Evolutionary conservation across 2,888 invertebrate genomes (phyloP).

Genomic region (Sinotaia quadrata): DNA sequence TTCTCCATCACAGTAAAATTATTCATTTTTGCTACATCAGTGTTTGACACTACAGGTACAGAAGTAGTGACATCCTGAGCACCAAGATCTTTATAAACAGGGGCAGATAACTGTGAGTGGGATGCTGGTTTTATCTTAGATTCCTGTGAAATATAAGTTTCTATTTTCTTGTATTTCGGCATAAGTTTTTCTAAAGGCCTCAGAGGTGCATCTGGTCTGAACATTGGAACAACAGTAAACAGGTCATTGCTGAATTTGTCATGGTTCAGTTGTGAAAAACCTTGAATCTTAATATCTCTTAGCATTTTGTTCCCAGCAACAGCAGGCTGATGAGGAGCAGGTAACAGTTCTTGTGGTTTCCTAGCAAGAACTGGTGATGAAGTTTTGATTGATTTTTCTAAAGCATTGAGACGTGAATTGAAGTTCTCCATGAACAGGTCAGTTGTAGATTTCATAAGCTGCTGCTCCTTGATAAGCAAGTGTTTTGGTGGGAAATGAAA

Average conservation of each 20-base stretch:
- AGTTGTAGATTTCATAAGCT: slow-evolving; percentile 50
- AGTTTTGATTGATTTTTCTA: slow-evolving; percentile 25
- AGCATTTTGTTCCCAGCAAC: slow-evolving; percentile 9
- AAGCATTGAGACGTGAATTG: slow-evolving; percentile 22
- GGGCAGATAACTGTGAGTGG: too few species aligned
- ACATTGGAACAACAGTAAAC: slow-evolving; percentile 27
- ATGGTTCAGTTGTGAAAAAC: background rate
- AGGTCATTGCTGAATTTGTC: slow-evolving; percentile 24
- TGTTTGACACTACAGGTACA: too few species aligned
- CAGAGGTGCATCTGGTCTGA: slow-evolving; percentile 19
- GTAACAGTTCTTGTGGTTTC: background rate
- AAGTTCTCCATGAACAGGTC: slow-evolving; percentile 62
- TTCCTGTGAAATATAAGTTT: too few species aligned
- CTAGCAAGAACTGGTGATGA: too few species aligned
- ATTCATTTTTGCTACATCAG: too few species aligned
- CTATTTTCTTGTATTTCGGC: slow-evolving; percentile 27
- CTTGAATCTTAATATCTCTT: slow-evolving; percentile 15
- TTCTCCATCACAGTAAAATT: too few species aligned
- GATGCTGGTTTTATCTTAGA: too few species aligned
- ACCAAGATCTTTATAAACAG: too few species aligned
- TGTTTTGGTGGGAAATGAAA: slow-evolving; percentile 17
- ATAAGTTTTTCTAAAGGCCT: slow-evolving; percentile 34
- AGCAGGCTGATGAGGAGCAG: slow-evolving; percentile 4
- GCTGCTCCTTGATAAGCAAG: slow-evolving; percentile 11
- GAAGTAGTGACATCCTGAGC: too few species aligned